Evolutionary conservation across 2,888 invertebrate species (phyloP).

Genomic region (Cryptus viduatorius): DNA sequence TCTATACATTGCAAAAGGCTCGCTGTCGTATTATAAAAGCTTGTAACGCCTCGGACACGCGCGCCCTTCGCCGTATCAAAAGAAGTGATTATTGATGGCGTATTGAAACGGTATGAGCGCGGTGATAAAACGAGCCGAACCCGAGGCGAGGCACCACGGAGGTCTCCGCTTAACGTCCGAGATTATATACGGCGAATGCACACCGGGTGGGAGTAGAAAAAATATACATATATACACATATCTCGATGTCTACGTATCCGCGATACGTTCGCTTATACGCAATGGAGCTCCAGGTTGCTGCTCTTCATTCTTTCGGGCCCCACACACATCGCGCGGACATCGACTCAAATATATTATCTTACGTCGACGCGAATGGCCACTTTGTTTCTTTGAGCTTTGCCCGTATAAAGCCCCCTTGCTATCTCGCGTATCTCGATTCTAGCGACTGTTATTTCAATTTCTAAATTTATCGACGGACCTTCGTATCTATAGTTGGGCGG

Average conservation of each 20-base stretch:
- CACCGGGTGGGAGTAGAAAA: conserved; percentile 64
- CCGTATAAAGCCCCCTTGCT: conserved; percentile 17
- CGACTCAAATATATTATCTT: conserved; percentile 77
- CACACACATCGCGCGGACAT: conserved; percentile 72
- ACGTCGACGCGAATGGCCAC: conserved; percentile 76
- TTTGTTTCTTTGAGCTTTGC: conserved; percentile 73
- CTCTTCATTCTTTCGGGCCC: conserved; percentile 77
- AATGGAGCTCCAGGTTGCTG: conserved; percentile 68
- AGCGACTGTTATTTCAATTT: conserved; percentile 57
- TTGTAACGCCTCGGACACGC: conserved; percentile 73
- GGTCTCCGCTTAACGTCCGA: conserved; percentile 84
- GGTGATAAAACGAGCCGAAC: conserved; percentile 83
- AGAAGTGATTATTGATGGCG: conserved; percentile 84
- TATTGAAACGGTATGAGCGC: conserved; percentile 84
- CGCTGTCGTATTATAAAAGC: conserved; percentile 72
- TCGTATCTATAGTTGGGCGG: not conserved
- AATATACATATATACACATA: conserved; percentile 34
- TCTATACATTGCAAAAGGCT: conserved; percentile 60
- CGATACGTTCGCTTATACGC: conserved; percentile 30
- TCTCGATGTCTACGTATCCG: conserved; percentile 3
- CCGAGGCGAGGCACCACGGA: conserved; percentile 81
- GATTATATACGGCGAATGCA: conserved; percentile 68
- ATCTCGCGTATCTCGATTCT: conserved; percentile 49
- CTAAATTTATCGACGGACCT: conserved; percentile 49
- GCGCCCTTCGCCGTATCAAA: conserved; percentile 73